A percentile compares a stretch with the other conserved stretches of the same genome.
Evolutionary conservation across 1,140 invertebrate species (phyloP).

Genomic region (Trichogramma pretiosum): DNA sequence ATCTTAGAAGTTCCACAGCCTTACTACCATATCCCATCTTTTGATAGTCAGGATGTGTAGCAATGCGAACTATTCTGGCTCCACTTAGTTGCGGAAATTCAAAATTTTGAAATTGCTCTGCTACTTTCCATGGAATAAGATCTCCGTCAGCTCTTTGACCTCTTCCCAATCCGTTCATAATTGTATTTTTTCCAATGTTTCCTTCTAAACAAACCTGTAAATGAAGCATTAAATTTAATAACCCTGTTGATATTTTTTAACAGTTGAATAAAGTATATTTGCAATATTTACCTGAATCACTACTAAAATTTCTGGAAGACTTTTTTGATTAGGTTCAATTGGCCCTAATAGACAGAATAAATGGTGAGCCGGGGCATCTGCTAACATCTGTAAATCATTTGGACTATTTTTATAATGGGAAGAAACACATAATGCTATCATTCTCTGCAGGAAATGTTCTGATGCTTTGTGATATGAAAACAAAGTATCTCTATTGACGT

Average conservation of each 20-base stretch:
- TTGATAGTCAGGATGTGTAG: constrained; percentile 97
- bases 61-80: constrained; percentile 88
- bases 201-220: constrained; percentile 86
- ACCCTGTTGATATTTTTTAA: not conserved
- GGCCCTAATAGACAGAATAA: constrained; percentile 92
- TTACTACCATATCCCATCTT: constrained; percentile 91
- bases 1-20: constrained; percentile 72
- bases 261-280: constrained; percentile 3
- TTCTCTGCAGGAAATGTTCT: constrained; percentile 84
- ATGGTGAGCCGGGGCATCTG: constrained; percentile 97
- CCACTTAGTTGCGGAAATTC: constrained; percentile 89
- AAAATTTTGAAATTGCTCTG: constrained; percentile 90
- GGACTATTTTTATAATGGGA: constrained; percentile 99
- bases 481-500: constrained; percentile 86
- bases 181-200: constrained; percentile 73
- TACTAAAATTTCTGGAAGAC: constrained; percentile 83
- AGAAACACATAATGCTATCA: constrained; percentile 90
- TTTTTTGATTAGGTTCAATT: constrained; percentile 57
- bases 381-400: constrained; percentile 97
- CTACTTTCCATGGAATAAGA: constrained; percentile 96
- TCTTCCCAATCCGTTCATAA: constrained; percentile 68
- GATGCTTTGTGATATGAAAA: constrained; percentile 97
- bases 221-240: not conserved
- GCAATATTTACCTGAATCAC: constrained; percentile 63
- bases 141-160: constrained; percentile 90